Evolutionary conservation across 1,140 invertebrate species (phyloP).

Genomic region (Tetragonula clypearis): DNA sequence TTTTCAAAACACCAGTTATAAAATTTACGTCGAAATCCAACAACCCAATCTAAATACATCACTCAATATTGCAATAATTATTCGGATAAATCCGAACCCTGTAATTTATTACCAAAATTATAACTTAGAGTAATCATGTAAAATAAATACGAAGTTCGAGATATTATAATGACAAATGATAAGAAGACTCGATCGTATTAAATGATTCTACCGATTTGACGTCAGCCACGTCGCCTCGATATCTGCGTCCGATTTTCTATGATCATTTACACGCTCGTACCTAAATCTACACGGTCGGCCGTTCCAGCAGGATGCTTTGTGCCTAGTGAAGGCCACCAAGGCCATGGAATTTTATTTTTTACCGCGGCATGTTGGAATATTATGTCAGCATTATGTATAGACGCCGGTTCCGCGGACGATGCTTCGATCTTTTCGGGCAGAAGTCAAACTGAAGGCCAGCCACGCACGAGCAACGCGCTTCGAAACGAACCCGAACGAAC

Average conservation of each 20-base stretch:
- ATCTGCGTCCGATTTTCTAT: background rate
- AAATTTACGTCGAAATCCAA: background rate
- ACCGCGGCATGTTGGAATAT: conserved; percentile 19
- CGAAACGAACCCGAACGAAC: conserved; percentile 12
- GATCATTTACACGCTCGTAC: background rate
- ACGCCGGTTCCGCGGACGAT: conserved; percentile 30
- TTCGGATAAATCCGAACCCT: background rate
- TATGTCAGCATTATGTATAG: conserved; percentile 68
- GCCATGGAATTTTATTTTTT: conserved; percentile 54
- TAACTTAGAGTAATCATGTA: background rate
- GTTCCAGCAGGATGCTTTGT: conserved; percentile 5
- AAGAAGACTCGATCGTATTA: background rate
- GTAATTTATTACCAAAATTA: background rate
- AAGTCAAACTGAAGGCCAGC: conserved; percentile 60
- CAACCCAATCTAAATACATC: background rate
- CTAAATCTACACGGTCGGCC: background rate
- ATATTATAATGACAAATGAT: background rate
- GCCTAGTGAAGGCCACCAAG: background rate
- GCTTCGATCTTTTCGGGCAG: conserved; percentile 58
- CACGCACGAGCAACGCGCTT: conserved; percentile 22
- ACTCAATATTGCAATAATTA: background rate
- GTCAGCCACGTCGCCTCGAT: background rate
- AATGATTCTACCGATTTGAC: background rate
- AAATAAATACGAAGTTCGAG: background rate
- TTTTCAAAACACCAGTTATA: background rate